phyloP scores from a whole-genome alignment of 2,888 invertebrate genomes.

The Caenorhabditis japonica region DNA sequence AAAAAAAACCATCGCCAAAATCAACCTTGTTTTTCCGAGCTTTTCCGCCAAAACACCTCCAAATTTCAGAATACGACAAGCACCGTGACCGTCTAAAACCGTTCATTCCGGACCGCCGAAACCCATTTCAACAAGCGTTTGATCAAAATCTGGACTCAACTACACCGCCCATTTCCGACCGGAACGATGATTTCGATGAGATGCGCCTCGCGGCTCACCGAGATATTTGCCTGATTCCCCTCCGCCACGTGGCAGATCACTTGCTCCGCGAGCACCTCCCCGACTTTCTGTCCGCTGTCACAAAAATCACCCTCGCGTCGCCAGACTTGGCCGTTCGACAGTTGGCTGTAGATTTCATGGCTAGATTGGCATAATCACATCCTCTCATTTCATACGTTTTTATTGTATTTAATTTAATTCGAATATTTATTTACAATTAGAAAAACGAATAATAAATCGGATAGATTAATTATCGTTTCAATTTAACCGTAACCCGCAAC shows the following conservation, averaged over 20 bases:
- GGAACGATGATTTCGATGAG: constrained; percentile 46
- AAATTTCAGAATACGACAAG: constrained; percentile 57
- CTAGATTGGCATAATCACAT: constrained; percentile 30
- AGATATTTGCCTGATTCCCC: constrained; percentile 52
- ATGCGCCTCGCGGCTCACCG: constrained; percentile 53
- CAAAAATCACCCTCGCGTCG: constrained; percentile 48
- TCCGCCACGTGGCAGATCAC: constrained; percentile 29
- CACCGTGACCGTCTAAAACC: constrained; percentile 54
- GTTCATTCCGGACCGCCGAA: constrained; percentile 28
- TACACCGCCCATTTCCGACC: background rate
- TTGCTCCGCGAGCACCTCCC: constrained; percentile 40
- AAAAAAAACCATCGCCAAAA: no score
- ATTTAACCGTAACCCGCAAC: background rate
- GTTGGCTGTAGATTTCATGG: constrained; percentile 47
- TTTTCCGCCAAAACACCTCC: no score
- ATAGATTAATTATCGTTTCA: background rate
- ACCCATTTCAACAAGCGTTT: constrained; percentile 38
- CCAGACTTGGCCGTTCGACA: constrained; percentile 60
- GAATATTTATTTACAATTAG: constrained; percentile 7
- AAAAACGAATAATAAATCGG: background rate
- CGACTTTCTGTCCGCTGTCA: constrained; percentile 49
- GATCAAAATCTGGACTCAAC: constrained; percentile 9
- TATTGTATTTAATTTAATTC: constrained; percentile 8
- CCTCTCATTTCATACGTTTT: background rate
- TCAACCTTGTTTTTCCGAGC: no score